These are phyloP conservation scores for Capromys pilorides DNA, from an alignment of 2,797 vertebrate species.

Conservation along the genomic window DNA sequence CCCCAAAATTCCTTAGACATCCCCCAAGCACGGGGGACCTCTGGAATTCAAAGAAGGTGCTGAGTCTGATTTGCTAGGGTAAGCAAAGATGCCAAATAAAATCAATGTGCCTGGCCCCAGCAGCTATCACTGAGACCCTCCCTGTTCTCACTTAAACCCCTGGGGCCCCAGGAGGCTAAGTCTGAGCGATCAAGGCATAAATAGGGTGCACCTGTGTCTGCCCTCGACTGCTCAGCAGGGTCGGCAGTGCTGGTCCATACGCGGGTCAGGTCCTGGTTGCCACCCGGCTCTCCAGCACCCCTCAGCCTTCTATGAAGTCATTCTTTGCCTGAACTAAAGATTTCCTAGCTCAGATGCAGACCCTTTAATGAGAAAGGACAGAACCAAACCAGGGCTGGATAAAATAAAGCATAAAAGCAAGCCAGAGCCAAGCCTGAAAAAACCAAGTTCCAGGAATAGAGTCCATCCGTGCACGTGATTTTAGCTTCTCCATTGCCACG, in stretches of 20 bases:
- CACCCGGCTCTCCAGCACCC: fast-evolving
- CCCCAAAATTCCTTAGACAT: neutral
- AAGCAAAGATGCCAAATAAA: neutral
- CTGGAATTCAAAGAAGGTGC: neutral
- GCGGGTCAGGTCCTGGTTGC: fast-evolving
- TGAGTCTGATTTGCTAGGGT: neutral
- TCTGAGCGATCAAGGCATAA: neutral
- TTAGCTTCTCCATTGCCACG: neutral
- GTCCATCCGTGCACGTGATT: fast-evolving
- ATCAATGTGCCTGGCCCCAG: neutral
- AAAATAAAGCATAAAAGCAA: neutral
- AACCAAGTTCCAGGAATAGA: neutral
- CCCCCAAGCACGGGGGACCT: neutral
- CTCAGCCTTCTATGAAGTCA: neutral
- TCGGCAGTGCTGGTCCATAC: fast-evolving
- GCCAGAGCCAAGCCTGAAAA: neutral
- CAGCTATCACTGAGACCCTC: neutral
- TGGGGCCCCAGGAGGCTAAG: neutral
- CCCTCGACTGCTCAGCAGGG: neutral
- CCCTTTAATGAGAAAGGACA: neutral
- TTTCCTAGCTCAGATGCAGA: neutral
- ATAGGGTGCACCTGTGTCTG: neutral
- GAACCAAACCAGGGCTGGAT: neutral
- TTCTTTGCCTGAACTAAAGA: neutral
- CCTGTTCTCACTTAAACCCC: neutral